Conservation (phyloP, 92 coral and sea anemone genomes). For the Ricordea florida region DNA sequence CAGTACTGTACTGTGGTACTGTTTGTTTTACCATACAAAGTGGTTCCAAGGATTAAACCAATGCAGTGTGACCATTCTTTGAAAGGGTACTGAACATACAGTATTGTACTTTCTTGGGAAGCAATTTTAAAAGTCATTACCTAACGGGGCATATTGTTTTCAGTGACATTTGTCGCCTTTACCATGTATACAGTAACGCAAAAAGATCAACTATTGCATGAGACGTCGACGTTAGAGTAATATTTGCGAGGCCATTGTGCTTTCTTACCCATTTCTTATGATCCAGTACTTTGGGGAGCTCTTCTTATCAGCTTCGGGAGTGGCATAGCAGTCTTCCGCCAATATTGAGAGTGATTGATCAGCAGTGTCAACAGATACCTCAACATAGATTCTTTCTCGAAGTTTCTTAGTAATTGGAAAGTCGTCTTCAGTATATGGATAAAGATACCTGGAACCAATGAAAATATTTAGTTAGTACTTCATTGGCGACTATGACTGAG, state of each 20-base stretch:
- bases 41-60: too few species aligned
- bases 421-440: conserved; percentile 32
- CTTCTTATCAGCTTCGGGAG: conserved; percentile 54
- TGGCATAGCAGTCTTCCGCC: conserved; percentile 56
- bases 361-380: conserved; percentile 50
- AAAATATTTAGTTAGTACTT: neutral
- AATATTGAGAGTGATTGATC: conserved; percentile 51
- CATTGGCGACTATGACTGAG: neutral
- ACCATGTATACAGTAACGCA: too few species aligned
- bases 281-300: conserved; percentile 52
- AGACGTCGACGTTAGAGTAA: neutral
- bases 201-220: too few species aligned
- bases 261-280: conserved; percentile 47
- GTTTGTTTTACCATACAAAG: too few species aligned
- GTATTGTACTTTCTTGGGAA: too few species aligned
- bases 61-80: too few species aligned
- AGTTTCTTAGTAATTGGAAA: conserved; percentile 43
- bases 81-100: too few species aligned
- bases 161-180: too few species aligned
- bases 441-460: neutral
- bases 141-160: too few species aligned
- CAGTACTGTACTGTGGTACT: too few species aligned
- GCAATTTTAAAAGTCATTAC: too few species aligned
- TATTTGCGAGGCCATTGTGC: neutral
- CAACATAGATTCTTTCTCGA: conserved; percentile 53